Percentiles rank a stretch among this genome's conserved stretches.
phyloP scores from a whole-genome alignment of 2,888 invertebrate genomes.

The Dolichomitus sp. region DNA sequence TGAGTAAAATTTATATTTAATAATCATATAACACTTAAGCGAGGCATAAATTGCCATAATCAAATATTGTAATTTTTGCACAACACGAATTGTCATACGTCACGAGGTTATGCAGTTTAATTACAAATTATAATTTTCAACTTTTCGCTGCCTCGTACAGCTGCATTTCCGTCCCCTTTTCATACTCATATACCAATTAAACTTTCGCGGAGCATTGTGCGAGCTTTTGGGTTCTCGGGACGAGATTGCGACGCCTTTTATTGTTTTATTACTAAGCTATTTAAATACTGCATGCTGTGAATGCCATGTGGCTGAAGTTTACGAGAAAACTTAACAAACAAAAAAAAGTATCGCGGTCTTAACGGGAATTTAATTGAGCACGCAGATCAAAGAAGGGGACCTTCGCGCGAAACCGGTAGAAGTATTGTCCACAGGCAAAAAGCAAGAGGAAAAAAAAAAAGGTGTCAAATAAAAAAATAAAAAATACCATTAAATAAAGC shows the following conservation, averaged over 20 bases:
- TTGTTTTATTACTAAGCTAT: conserved; percentile 16
- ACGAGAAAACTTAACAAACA: not conserved
- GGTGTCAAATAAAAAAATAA: too few relatives aligned
- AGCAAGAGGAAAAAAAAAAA: too few relatives aligned
- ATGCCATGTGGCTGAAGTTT: not conserved
- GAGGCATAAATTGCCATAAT: not conserved
- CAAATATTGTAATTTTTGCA: not conserved
- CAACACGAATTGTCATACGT: not conserved
- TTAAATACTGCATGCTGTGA: not conserved
- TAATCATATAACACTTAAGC: not conserved
- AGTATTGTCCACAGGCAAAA: too few relatives aligned
- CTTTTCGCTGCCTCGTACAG: conserved; percentile 2
- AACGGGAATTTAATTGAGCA: too few relatives aligned
- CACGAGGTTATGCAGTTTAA: not conserved
- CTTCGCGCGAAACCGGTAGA: too few relatives aligned
- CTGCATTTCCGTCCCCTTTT: conserved; percentile 2
- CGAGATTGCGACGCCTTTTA: not conserved
- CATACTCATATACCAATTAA: not conserved
- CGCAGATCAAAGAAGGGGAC: too few relatives aligned
- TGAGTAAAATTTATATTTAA: conserved; percentile 37
- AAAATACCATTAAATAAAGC: too few relatives aligned
- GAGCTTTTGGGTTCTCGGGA: conserved; percentile 15
- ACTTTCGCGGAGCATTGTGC: not conserved
- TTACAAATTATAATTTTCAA: conserved; percentile 39
- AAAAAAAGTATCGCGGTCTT: too few relatives aligned